These are phyloP conservation scores for Harmothoe impar DNA, from an alignment of 2,888 invertebrate species.

Conservation along the genomic window DNA sequence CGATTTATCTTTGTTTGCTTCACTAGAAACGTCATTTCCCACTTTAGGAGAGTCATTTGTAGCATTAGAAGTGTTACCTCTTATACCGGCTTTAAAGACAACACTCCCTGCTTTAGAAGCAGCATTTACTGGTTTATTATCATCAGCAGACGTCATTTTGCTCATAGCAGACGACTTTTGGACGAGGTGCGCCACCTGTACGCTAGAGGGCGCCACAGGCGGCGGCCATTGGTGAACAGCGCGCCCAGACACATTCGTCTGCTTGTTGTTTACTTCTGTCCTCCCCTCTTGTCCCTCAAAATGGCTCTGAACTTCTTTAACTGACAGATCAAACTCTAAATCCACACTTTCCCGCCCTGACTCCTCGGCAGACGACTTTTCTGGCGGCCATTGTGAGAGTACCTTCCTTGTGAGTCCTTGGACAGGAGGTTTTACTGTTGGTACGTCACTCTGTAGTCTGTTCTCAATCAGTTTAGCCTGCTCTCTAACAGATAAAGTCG, in stretches of 20 bases:
- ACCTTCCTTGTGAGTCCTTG: neutral
- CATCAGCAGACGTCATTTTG: neutral
- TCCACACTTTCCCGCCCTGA: neutral
- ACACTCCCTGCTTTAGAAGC: too few relatives aligned
- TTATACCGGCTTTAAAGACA: too few relatives aligned
- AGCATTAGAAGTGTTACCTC: too few relatives aligned
- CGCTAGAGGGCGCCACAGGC: neutral
- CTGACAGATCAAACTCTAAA: neutral
- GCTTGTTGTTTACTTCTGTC: neutral
- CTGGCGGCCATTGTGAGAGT: neutral
- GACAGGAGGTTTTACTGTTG: neutral
- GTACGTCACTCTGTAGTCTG: neutral
- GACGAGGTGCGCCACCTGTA: neutral
- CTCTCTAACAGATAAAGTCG: neutral
- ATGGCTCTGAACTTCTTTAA: neutral
- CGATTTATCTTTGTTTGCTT: neutral
- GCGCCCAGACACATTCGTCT: conserved; percentile 19
- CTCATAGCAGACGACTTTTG: neutral
- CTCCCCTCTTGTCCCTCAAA: neutral
- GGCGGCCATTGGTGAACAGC: neutral
- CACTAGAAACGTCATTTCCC: neutral
- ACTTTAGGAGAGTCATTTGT: too few relatives aligned
- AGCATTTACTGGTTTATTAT: too few relatives aligned
- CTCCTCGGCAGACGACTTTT: neutral
- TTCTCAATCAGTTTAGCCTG: neutral